Evolutionary conservation across 1,140 invertebrate genomes (phyloP).

Genomic region (Cydia splendana): DNA sequence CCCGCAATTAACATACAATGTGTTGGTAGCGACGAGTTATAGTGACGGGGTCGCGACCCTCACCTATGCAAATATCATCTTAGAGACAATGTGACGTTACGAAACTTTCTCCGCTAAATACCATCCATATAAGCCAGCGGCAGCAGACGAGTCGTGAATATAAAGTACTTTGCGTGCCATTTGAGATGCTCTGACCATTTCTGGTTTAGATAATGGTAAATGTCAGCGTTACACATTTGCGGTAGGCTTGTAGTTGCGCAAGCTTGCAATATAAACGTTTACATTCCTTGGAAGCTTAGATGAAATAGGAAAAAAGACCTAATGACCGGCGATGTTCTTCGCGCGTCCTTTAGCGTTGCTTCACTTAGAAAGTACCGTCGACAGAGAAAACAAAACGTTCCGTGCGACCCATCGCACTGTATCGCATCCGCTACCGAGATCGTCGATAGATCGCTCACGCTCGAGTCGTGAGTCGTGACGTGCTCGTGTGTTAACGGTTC

Average conservation of each 20-base stretch:
- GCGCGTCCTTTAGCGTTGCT: background rate
- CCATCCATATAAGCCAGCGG: slow-evolving; percentile 20
- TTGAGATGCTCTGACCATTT: slow-evolving; percentile 16
- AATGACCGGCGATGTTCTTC: slow-evolving; percentile 3
- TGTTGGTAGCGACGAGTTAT: slow-evolving; percentile 61
- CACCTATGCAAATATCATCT: slow-evolving; percentile 36
- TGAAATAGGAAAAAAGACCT: background rate
- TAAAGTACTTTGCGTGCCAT: slow-evolving; percentile 22
- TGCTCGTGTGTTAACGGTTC: slow-evolving; percentile 74
- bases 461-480: slow-evolving; percentile 73
- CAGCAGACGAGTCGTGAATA: slow-evolving; percentile 31
- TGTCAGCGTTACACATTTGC: slow-evolving; percentile 28
- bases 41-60: slow-evolving; percentile 36
- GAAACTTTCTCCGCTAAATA: slow-evolving; percentile 31
- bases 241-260: slow-evolving; percentile 5
- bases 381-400: slow-evolving; percentile 40
- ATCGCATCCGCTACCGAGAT: slow-evolving; percentile 65
- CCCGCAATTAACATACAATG: slow-evolving; percentile 72
- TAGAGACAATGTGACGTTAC: slow-evolving; percentile 29
- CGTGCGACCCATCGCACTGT: slow-evolving; percentile 45
- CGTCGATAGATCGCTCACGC: slow-evolving; percentile 72
- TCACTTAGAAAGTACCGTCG: slow-evolving; percentile 26
- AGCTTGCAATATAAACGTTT: slow-evolving; percentile 2
- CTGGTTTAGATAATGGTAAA: slow-evolving; percentile 29
- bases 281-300: background rate